Evolutionary conservation across 2,888 invertebrate species (phyloP), one percentile per base, ranked within the genome.

Genomic region (Nomada fucata): DNA sequence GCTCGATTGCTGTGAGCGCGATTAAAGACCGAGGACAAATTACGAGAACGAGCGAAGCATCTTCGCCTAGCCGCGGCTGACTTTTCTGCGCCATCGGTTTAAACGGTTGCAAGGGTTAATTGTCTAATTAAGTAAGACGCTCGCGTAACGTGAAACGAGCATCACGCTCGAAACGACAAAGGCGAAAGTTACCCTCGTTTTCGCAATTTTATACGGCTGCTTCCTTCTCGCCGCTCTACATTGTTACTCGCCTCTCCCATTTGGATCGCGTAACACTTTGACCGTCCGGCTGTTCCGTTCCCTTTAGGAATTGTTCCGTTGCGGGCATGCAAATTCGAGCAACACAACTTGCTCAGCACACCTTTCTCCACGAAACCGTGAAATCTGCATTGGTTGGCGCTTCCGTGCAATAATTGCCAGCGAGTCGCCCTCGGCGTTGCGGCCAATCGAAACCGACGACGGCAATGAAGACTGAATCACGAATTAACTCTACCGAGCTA

Each of bases 71-170:
- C 52, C 29, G 36, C 20, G 2, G 29, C n/a, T 26, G 71, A 13
- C 36, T 87, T 85, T 75, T 79, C 85, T 74, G 71, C 79, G 79
- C 83, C 81, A 83, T 85, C 74, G 78, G 83, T 84, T 84, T 85
- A 85, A 83, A 71, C 84, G 89, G 87, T 89, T 87, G 85, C 82
- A 61, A 81, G 79, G 86, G 89, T 91, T 89, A 90, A 91, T 90
- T 90, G 89, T 64, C 87, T 90, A 89, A 91, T 90, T 89, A 88
- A 86, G 86, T 89, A 86, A 84, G 85, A 69, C 74, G 73, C 76
- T 76, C 70, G 76, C 42, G 29, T 74, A 59, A 68, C 75, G 57
- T 55, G 67, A 80, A 84, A 68, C 73, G 61, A 65, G 75, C 63
- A 50, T 50, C 57, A 57, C 73, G 70, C 74, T 74, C 55, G 53